A percentile compares a stretch with the other conserved stretches of the same genome.
Conservation (phyloP, 2,888 invertebrate species). For the Tubulanus polymorphus region DNA sequence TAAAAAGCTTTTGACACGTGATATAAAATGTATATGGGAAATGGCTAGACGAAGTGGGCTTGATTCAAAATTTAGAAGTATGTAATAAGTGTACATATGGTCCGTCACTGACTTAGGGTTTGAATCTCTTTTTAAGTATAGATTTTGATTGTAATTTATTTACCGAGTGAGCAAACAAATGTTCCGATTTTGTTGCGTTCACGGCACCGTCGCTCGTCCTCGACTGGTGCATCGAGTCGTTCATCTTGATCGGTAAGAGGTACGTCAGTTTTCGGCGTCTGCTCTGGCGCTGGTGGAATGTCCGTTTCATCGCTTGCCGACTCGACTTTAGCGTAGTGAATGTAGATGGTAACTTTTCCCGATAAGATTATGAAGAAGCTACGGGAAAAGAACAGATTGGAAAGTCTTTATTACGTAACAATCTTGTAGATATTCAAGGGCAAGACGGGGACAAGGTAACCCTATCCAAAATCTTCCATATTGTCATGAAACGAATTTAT, state of each 20-base stretch:
- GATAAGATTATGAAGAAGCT: constrained; percentile 49
- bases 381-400: constrained; percentile 12
- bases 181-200: constrained; percentile 41
- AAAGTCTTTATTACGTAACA: too few relatives aligned
- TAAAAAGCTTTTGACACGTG: too few relatives aligned
- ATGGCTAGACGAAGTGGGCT: too few relatives aligned
- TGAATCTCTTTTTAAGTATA: too few relatives aligned
- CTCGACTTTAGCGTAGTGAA: constrained; percentile 41
- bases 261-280: constrained; percentile 10
- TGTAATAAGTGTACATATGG: too few relatives aligned
- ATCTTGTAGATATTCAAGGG: too few relatives aligned
- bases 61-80: too few relatives aligned
- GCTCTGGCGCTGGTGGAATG: constrained; percentile 21
- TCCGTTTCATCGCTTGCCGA: constrained; percentile 29
- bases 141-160: constrained; percentile 5
- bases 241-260: constrained; percentile 17
- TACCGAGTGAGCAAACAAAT: constrained; percentile 43
- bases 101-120: too few relatives aligned
- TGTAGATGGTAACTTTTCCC: constrained; percentile 49
- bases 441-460: too few relatives aligned
- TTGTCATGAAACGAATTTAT: too few relatives aligned
- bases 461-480: too few relatives aligned
- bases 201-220: constrained; percentile 22
- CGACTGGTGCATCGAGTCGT: constrained; percentile 15
- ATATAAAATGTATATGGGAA: too few relatives aligned